phyloP scores from a whole-genome alignment of 92 coral and sea anemone species.

The Zoanthus solanderi region DNA sequence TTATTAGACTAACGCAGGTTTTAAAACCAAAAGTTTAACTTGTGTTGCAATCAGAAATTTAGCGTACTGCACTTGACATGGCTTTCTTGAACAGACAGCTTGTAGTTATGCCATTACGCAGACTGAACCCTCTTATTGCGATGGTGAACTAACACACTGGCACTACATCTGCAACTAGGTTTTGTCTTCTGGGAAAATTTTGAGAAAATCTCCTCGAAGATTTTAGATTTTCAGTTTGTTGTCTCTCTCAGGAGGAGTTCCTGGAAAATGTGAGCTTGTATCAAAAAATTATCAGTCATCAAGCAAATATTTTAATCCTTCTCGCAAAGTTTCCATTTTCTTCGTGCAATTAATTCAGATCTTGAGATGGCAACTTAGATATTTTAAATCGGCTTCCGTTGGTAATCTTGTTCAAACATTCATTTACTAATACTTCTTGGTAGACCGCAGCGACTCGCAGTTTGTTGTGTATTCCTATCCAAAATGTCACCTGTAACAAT shows the following conservation, averaged over 20 bases:
- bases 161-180: neutral
- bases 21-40: neutral
- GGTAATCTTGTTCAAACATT: neutral
- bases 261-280: neutral
- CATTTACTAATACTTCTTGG: neutral
- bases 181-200: neutral
- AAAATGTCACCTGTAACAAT: slow-evolving; percentile 11
- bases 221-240: neutral
- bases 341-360: neutral
- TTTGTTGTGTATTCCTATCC: slow-evolving; percentile 15
- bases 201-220: neutral
- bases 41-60: neutral
- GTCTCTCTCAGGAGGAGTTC: slow-evolving; percentile 3
- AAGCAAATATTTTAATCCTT: neutral
- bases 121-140: neutral
- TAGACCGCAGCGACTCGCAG: neutral
- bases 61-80: neutral
- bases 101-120: neutral
- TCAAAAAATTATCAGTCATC: neutral
- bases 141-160: neutral
- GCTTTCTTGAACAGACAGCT: neutral
- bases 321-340: neutral
- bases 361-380: neutral
- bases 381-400: neutral
- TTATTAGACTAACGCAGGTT: neutral